A percentile compares a stretch with the other conserved stretches of the same genome.
phyloP scores from a whole-genome alignment of 2,113 vertebrate species.

The Semicossyphus pulcher region DNA sequence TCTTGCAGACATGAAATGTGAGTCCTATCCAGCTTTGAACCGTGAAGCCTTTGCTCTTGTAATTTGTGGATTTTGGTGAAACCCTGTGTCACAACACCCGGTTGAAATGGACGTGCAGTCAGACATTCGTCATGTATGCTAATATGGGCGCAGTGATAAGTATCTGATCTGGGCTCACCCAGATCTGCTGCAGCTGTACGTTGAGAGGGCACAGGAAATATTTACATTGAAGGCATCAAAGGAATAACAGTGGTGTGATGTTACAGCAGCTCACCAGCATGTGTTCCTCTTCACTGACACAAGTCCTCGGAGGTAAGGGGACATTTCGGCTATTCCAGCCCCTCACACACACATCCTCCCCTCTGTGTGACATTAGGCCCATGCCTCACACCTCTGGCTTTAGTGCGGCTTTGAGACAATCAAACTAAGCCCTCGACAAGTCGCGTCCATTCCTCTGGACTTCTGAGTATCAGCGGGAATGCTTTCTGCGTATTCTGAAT shows the following conservation, averaged over 20 bases:
- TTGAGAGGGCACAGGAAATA: constrained; percentile 43
- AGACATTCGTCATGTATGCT: constrained; percentile 8
- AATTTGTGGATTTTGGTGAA: constrained; percentile 38
- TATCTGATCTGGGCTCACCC: not conserved
- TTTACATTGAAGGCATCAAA: constrained; percentile 58
- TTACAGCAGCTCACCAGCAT: constrained; percentile 25
- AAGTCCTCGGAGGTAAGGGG: constrained; percentile 8
- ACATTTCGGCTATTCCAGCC: constrained; percentile 51
- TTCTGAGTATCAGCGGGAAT: constrained; percentile 9
- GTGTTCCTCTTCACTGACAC: constrained; percentile 48
- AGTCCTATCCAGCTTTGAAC: constrained; percentile 5
- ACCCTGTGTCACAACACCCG: constrained; percentile 40
- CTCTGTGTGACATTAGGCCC: constrained; percentile 46
- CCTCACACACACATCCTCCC: constrained; percentile 32
- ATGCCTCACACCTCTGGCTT: constrained; percentile 54
- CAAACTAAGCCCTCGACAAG: constrained; percentile 49
- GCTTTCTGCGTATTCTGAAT: constrained; percentile 25
- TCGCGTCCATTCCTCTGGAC: constrained; percentile 23
- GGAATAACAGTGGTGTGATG: constrained; percentile 37
- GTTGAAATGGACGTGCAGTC: not conserved
- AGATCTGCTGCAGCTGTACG: constrained; percentile 48
- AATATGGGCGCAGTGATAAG: constrained; percentile 3
- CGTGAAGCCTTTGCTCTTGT: not conserved
- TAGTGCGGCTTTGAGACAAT: constrained; percentile 63
- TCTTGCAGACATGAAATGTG: constrained; percentile 1